Conservation (phyloP, 2,888 invertebrate species). For the Diarsia rubi region DNA sequence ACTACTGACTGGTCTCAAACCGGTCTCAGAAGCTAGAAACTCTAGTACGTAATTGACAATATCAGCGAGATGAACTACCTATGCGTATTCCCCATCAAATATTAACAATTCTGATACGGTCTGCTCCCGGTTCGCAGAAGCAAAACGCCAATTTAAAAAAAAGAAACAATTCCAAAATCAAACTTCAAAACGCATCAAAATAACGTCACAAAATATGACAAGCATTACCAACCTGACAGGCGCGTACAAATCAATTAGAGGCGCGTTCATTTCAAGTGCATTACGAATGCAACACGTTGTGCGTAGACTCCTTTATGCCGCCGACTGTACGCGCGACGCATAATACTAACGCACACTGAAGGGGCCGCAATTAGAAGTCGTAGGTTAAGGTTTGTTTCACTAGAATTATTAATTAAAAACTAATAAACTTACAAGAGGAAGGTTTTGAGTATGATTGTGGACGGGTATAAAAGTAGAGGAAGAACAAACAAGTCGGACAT, state of each 20-base stretch:
- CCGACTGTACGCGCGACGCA: constrained; percentile 64
- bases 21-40: not conserved
- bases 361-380: constrained; percentile 59
- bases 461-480: no score
- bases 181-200: constrained; percentile 15
- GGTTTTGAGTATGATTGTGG: no score
- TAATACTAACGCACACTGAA: constrained; percentile 48
- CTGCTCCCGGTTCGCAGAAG: not conserved
- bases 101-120: not conserved
- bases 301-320: constrained; percentile 52
- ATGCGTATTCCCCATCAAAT: not conserved
- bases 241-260: constrained; percentile 68
- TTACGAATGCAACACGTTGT: constrained; percentile 62
- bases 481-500: no score
- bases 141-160: not conserved
- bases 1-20: not conserved
- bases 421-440: no score
- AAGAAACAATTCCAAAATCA: constrained; percentile 24
- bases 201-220: constrained; percentile 48
- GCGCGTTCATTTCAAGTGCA: constrained; percentile 62
- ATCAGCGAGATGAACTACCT: not conserved
- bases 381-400: constrained; percentile 33
- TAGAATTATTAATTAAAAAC: constrained; percentile 7
- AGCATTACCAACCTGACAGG: constrained; percentile 55
- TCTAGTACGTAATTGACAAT: not conserved